phyloP scores from a whole-genome alignment of 2,113 vertebrate genomes.

The Vicugna pacos region DNA sequence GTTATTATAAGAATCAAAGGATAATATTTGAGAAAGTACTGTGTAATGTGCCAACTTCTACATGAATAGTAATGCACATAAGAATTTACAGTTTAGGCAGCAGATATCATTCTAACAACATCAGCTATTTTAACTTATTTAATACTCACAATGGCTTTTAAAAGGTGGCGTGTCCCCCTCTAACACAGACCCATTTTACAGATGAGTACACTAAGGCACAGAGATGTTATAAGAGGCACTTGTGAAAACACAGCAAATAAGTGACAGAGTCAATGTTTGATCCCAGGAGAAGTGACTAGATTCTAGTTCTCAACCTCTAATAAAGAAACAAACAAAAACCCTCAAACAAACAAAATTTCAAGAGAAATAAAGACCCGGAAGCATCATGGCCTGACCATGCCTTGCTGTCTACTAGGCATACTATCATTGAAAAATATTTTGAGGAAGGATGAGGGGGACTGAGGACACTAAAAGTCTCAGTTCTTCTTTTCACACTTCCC shows the following conservation, averaged over 20 bases:
- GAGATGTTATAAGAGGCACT: too few species aligned
- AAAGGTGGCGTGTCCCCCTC: background rate
- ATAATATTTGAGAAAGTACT: background rate
- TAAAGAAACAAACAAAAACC: background rate
- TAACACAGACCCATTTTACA: background rate
- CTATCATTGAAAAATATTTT: background rate
- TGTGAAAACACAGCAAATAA: background rate
- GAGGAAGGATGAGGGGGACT: background rate
- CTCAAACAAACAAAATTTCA: background rate
- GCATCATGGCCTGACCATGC: background rate
- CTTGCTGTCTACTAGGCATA: background rate
- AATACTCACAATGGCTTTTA: background rate
- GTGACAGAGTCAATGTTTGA: background rate
- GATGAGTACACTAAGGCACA: background rate
- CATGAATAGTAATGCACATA: background rate
- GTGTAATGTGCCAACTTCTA: background rate
- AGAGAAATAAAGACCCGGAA: background rate
- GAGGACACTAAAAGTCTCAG: background rate
- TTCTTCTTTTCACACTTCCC: background rate
- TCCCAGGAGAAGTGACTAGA: background rate
- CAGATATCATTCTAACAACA: background rate
- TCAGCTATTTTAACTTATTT: background rate
- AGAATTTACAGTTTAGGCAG: background rate
- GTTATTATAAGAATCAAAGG: background rate
- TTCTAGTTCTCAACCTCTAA: background rate